Conservation (phyloP, 2,888 invertebrate species). For the Phaonia tiefii region DNA sequence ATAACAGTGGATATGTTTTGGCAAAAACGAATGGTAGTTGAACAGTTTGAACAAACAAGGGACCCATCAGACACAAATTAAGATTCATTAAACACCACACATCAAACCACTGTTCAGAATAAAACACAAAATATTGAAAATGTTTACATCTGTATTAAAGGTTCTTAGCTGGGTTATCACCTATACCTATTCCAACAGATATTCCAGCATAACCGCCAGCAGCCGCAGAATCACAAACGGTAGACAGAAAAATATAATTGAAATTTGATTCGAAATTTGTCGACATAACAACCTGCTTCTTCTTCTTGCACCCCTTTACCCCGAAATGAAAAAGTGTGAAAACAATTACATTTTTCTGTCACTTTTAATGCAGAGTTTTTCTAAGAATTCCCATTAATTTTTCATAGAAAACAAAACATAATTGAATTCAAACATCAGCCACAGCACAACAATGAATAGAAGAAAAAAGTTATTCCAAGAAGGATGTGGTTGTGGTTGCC, state of each 20-base stretch:
- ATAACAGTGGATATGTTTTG: too few species aligned
- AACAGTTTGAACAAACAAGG: too few species aligned
- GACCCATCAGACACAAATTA: too few species aligned
- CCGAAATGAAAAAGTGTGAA: not conserved
- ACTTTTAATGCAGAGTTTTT: not conserved
- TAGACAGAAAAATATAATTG: not conserved
- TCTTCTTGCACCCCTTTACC: too few species aligned
- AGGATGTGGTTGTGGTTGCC: too few species aligned
- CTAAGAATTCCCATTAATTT: constrained; percentile 9
- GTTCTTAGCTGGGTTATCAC: not conserved
- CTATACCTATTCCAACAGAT: not conserved
- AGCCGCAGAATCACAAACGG: not conserved
- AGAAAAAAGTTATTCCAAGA: not conserved
- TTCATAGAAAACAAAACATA: not conserved
- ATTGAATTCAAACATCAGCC: not conserved
- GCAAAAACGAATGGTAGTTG: too few species aligned
- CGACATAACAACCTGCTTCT: too few species aligned
- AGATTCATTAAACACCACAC: too few species aligned
- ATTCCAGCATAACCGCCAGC: not conserved
- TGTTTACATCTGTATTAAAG: not conserved
- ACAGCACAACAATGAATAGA: constrained; percentile 9
- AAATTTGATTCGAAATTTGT: not conserved
- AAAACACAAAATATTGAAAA: too few species aligned
- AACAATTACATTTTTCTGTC: not conserved
- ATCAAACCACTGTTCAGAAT: too few species aligned